phyloP scores from a whole-genome alignment of 2,113 vertebrate genomes.

The Actenoides hombroni region DNA sequence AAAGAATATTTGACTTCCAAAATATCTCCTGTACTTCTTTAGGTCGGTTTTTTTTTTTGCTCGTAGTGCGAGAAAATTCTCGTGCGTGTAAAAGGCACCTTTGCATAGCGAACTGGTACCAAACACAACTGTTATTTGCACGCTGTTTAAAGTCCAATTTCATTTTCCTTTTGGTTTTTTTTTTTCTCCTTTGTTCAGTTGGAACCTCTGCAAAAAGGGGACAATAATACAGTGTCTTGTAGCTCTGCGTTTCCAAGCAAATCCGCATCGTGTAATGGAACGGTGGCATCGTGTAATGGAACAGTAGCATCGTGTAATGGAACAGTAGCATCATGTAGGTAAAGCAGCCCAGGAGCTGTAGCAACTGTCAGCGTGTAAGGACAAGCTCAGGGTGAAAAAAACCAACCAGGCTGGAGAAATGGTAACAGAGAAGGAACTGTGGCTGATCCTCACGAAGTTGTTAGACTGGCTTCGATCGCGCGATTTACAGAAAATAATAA shows the following conservation, averaged over 20 bases:
- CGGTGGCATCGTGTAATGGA: neutral
- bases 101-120: neutral
- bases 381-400: neutral
- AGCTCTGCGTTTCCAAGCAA: neutral
- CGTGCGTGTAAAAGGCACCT: accelerated
- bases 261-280: neutral
- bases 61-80: neutral
- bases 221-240: too few relatives aligned
- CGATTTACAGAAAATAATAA: neutral
- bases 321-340: neutral
- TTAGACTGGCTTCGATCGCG: neutral
- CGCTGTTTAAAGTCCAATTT: accelerated
- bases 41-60: neutral
- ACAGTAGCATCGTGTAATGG: neutral
- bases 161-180: neutral
- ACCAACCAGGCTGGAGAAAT: neutral
- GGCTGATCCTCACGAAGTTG: neutral
- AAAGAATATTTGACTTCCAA: neutral
- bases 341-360: neutral
- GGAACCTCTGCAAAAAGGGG: neutral
- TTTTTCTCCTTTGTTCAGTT: neutral
- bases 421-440: neutral
- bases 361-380: neutral
- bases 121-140: neutral
- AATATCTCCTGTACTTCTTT: neutral